Evolutionary conservation across 2,797 vertebrate genomes (phyloP).

Genomic region (Lophius americanus): DNA sequence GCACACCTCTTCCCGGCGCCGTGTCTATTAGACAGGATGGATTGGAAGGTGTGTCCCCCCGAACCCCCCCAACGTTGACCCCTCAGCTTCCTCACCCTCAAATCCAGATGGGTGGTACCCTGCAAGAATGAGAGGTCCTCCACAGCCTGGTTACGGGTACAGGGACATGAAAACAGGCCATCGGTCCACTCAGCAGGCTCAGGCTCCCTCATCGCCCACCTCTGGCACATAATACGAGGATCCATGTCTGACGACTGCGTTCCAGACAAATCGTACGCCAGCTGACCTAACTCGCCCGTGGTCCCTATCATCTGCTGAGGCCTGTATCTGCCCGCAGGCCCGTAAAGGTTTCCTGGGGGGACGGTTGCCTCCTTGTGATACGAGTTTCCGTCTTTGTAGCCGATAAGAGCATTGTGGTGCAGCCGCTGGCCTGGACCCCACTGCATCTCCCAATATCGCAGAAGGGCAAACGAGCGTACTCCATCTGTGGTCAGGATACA

Average conservation of each 20-base stretch:
- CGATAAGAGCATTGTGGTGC: constrained; percentile 79
- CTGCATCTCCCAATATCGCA: constrained; percentile 81
- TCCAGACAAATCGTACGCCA: constrained; percentile 79
- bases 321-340: constrained; percentile 79
- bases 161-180: constrained; percentile 78
- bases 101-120: constrained; percentile 58
- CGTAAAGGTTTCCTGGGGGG: constrained; percentile 76
- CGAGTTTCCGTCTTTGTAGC: constrained; percentile 80
- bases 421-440: constrained; percentile 83
- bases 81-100: constrained; percentile 62
- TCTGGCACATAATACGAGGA: constrained; percentile 74
- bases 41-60: constrained; percentile 72
- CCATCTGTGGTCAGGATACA: constrained; percentile 85
- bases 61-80: constrained; percentile 73
- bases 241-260: constrained; percentile 42
- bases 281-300: constrained; percentile 75
- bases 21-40: constrained; percentile 75
- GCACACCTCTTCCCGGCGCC: constrained; percentile 83
- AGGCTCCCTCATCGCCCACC: constrained; percentile 80
- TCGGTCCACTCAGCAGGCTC: constrained; percentile 73
- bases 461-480: constrained; percentile 79
- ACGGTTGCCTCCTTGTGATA: constrained; percentile 74
- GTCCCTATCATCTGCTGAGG: constrained; percentile 78
- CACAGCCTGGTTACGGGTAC: constrained; percentile 77
- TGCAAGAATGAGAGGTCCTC: constrained; percentile 78